These are phyloP conservation scores for Tigriopus japonicus DNA, from an alignment of 1,140 invertebrate genomes.

Conservation along the genomic window DNA sequence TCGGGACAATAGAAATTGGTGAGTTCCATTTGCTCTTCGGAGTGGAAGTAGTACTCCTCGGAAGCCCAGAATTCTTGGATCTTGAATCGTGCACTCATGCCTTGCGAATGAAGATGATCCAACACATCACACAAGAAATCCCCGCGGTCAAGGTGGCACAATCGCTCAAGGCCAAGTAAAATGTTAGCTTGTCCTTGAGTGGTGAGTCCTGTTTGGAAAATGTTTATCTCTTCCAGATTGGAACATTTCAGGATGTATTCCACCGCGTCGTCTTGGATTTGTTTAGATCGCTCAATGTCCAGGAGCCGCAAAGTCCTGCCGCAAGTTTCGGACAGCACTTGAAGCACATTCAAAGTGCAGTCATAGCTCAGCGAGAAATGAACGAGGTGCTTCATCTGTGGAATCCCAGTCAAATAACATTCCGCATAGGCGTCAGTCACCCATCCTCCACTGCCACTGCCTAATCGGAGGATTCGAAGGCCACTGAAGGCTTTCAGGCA, in stretches of 20 bases:
- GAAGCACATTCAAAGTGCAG: constrained; percentile 5
- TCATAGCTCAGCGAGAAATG: constrained; percentile 11
- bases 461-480: background rate
- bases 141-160: background rate
- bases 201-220: background rate
- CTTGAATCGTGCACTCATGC: background rate
- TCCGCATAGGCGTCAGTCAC: constrained; percentile 10
- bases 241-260: background rate
- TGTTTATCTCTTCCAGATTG: constrained; percentile 3
- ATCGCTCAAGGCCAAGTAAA: background rate
- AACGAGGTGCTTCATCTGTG: background rate
- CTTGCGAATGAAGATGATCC: background rate
- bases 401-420: background rate
- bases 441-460: constrained; percentile 2
- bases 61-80: constrained; percentile 11
- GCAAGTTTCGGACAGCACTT: constrained; percentile 10
- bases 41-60: constrained; percentile 11
- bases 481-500: background rate
- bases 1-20: background rate
- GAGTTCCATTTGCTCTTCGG: constrained; percentile 4
- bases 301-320: background rate
- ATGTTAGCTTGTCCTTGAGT: constrained; percentile 5
- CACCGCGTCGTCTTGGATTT: background rate
- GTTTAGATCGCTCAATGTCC: constrained; percentile 6
- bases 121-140: constrained; percentile 2